Conservation (phyloP, 2,888 invertebrate species). For the Apotomis betuletana region DNA sequence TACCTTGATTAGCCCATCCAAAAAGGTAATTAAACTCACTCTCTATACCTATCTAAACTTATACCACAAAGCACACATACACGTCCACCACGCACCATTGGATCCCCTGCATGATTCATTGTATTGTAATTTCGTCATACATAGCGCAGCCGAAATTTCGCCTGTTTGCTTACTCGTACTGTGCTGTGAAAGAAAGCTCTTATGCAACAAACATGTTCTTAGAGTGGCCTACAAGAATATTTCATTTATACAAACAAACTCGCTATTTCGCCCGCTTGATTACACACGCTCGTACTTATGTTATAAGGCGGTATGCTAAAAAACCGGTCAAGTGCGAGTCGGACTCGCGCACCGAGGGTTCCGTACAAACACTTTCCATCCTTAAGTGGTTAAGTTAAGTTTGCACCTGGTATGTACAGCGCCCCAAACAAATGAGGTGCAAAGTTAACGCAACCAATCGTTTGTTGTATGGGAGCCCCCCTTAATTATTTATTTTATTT, state of each 20-base stretch:
- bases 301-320: background rate
- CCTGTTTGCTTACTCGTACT: slow-evolving; percentile 30
- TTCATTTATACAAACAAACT: slow-evolving; percentile 30
- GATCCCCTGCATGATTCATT: slow-evolving; percentile 34
- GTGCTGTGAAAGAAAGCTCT: slow-evolving; percentile 29
- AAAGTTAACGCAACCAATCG: too few relatives aligned
- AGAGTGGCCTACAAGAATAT: slow-evolving; percentile 23
- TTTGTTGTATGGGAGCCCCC: too few relatives aligned
- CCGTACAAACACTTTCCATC: too few relatives aligned
- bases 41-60: slow-evolving; percentile 27
- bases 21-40: slow-evolving; percentile 47
- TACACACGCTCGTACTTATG: background rate
- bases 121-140: slow-evolving; percentile 31
- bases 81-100: slow-evolving; percentile 20
- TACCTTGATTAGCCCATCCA: background rate
- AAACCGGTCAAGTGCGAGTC: too few relatives aligned
- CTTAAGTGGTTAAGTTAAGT: too few relatives aligned
- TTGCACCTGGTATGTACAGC: too few relatives aligned
- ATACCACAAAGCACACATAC: slow-evolving; percentile 14
- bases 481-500: too few relatives aligned
- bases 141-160: slow-evolving; percentile 31
- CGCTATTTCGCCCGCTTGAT: slow-evolving; percentile 13
- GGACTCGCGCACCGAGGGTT: too few relatives aligned
- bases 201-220: slow-evolving; percentile 32
- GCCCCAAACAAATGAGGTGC: too few relatives aligned